Conservation (phyloP, 2,113 vertebrate genomes). For the Aspiorhynchus laticeps region DNA sequence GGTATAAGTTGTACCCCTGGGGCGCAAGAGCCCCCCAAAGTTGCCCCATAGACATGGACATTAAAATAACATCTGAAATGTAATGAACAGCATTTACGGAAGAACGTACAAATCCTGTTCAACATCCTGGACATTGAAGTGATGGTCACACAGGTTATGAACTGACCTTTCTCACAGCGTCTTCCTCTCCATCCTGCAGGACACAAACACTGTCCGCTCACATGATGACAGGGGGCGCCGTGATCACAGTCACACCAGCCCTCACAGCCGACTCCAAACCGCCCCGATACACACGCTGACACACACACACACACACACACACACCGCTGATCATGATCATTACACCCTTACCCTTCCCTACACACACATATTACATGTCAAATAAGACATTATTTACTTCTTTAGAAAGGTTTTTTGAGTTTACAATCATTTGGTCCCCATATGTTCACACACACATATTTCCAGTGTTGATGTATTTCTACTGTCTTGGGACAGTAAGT, state of each 20-base stretch:
- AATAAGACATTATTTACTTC: background rate
- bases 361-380: background rate
- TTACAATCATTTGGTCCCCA: background rate
- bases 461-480: background rate
- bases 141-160: background rate
- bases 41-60: too few species aligned
- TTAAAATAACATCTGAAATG: background rate
- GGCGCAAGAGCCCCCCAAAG: too few species aligned
- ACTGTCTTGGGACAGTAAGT: too few species aligned
- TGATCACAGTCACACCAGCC: conserved; percentile 80
- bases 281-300: conserved; percentile 80
- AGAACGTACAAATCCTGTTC: background rate
- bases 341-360: background rate
- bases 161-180: conserved; percentile 80
- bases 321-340: background rate
- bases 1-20: too few species aligned
- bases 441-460: background rate
- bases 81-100: background rate
- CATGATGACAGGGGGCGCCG: conserved; percentile 75
- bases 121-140: background rate
- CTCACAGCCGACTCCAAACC: conserved; percentile 78
- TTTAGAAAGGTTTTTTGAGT: background rate
- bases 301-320: conserved; percentile 40
- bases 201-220: conserved; percentile 82
- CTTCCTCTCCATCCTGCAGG: conserved; percentile 83